phyloP scores from a whole-genome alignment of 2,113 vertebrate genomes.

The Eonycteris spelaea region DNA sequence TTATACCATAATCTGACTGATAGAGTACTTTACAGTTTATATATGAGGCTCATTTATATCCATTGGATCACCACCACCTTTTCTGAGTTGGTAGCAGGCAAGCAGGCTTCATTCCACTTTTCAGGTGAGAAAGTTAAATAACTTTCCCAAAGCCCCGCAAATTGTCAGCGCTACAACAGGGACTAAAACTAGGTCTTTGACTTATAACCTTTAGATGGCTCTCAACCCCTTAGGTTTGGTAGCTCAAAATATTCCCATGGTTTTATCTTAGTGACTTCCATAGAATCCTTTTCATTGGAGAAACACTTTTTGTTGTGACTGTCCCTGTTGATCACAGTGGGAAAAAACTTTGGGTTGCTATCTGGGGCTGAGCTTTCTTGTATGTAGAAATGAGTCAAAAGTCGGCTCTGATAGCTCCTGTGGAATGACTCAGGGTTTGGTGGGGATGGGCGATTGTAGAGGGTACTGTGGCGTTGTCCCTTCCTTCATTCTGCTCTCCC shows the following conservation, averaged over 20 bases:
- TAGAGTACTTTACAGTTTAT: neutral
- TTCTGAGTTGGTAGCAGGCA: neutral
- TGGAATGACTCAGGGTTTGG: neutral
- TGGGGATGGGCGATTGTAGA: neutral
- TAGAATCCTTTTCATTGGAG: constrained; percentile 1
- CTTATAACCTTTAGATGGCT: neutral
- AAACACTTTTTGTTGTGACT: neutral
- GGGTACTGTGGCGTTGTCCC: neutral
- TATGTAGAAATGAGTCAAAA: neutral
- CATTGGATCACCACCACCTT: neutral
- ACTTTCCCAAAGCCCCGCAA: neutral
- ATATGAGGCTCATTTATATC: neutral
- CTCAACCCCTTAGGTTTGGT: neutral
- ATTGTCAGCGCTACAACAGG: neutral
- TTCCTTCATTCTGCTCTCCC: neutral
- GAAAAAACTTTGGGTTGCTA: neutral
- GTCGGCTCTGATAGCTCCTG: neutral
- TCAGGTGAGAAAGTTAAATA: neutral
- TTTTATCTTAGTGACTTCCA: neutral
- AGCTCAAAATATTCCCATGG: neutral
- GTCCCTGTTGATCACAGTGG: neutral
- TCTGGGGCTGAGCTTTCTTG: neutral
- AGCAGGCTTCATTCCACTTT: neutral
- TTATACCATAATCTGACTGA: neutral
- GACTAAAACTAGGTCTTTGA: neutral